These are phyloP conservation scores for Ypsolopha sequella DNA, from an alignment of 2,888 invertebrate genomes.

Conservation along the genomic window DNA sequence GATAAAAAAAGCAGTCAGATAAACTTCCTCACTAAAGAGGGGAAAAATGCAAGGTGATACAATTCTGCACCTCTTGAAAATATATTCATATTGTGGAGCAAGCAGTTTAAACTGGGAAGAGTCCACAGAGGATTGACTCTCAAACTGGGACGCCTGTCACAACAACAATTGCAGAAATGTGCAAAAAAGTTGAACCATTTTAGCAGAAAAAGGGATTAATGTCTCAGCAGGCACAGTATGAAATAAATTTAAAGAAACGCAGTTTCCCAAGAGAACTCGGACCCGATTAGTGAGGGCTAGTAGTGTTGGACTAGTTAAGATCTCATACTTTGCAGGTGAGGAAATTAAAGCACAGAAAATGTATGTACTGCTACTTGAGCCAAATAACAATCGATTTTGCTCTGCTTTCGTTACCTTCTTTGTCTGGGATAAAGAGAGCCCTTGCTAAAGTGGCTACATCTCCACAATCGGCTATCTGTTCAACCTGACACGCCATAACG, in stretches of 20 bases:
- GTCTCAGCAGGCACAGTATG: neutral
- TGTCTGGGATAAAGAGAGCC: slow-evolving; percentile 68
- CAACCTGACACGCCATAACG: slow-evolving; percentile 71
- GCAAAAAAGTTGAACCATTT: neutral
- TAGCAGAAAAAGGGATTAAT: neutral
- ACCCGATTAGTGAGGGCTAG: too few species aligned
- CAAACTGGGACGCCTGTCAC: too few species aligned
- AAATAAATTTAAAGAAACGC: neutral
- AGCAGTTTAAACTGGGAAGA: too few species aligned
- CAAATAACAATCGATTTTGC: too few species aligned
- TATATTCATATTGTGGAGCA: neutral
- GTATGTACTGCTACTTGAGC: neutral
- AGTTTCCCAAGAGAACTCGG: neutral
- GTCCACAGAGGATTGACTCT: too few species aligned
- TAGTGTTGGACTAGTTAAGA: too few species aligned
- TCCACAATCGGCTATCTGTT: slow-evolving; percentile 72
- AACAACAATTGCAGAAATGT: too few species aligned
- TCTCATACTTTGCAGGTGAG: neutral
- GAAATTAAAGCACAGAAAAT: neutral
- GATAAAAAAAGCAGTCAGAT: neutral
- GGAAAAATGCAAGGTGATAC: too few species aligned
- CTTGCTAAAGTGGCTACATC: slow-evolving; percentile 71
- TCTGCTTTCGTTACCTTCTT: slow-evolving; percentile 35
- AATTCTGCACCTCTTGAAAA: neutral
- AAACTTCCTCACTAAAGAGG: too few species aligned